Conservation (phyloP, 2,113 vertebrate species). For the Hyaena hyaena region DNA sequence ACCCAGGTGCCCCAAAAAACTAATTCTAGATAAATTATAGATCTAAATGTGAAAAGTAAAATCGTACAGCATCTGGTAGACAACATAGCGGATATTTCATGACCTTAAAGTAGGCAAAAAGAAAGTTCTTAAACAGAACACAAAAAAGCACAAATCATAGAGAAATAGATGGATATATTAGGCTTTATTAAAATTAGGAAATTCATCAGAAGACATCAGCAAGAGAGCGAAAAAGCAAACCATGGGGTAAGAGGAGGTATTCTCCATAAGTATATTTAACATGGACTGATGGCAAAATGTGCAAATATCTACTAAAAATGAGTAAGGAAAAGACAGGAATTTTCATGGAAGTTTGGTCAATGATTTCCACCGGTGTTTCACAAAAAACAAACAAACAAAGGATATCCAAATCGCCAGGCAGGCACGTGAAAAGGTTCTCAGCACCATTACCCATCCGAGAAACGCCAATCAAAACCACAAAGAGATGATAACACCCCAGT, state of each 20-base stretch:
- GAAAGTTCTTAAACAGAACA: not conserved
- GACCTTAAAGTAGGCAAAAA: not conserved
- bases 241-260: rapidly evolving
- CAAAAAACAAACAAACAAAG: not conserved
- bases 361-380: not conserved
- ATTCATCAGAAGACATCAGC: not conserved
- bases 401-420: not conserved
- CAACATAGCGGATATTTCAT: not conserved
- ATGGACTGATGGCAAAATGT: not conserved
- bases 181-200: not conserved
- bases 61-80: not conserved
- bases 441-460: not conserved
- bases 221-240: not conserved
- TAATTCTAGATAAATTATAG: not conserved
- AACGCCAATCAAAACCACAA: not conserved
- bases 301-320: not conserved
- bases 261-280: not conserved
- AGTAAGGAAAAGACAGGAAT: not conserved
- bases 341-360: not conserved
- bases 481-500: not conserved
- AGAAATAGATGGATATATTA: not conserved
- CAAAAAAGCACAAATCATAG: not conserved
- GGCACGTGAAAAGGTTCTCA: not conserved
- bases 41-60: not conserved
- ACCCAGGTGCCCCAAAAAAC: not conserved